Conservation (phyloP, 2,113 vertebrate genomes). For the Pterocles orientalis region DNA sequence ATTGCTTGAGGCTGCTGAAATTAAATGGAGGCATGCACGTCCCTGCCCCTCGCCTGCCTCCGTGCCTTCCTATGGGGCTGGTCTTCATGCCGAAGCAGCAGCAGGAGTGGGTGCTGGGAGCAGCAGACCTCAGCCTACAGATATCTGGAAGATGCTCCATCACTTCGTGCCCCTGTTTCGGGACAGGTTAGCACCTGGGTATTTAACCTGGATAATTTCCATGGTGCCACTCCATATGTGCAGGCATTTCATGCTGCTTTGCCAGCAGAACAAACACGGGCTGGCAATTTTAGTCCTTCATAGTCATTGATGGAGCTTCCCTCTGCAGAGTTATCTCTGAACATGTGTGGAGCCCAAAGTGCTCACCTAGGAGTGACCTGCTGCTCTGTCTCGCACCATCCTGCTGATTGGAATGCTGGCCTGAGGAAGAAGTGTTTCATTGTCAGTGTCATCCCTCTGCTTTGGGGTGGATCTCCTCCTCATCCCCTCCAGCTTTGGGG, state of each 20-base stretch:
- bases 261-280: not conserved
- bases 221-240: not conserved
- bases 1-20: not conserved
- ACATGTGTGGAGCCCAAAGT: not conserved
- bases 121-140: not conserved
- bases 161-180: not conserved
- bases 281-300: not conserved
- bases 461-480: not conserved
- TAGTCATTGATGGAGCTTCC: not conserved
- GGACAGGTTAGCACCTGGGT: not conserved
- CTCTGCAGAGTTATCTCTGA: not conserved
- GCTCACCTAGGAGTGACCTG: not conserved
- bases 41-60: not conserved
- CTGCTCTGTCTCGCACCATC: not conserved
- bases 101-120: not conserved
- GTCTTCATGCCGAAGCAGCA: not conserved
- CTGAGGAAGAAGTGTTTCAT: not conserved
- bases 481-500: not conserved
- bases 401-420: not conserved
- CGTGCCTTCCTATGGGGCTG: not conserved
- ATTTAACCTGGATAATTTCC: not conserved
- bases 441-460: not conserved
- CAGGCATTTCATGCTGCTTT: not conserved
- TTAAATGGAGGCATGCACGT: not conserved
- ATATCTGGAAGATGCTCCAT: not conserved